A percentile compares a stretch with the other conserved stretches of the same genome.
These are phyloP conservation scores for Cisticola juncidis DNA, from an alignment of 2,113 vertebrate genomes.

Conservation along the genomic window DNA sequence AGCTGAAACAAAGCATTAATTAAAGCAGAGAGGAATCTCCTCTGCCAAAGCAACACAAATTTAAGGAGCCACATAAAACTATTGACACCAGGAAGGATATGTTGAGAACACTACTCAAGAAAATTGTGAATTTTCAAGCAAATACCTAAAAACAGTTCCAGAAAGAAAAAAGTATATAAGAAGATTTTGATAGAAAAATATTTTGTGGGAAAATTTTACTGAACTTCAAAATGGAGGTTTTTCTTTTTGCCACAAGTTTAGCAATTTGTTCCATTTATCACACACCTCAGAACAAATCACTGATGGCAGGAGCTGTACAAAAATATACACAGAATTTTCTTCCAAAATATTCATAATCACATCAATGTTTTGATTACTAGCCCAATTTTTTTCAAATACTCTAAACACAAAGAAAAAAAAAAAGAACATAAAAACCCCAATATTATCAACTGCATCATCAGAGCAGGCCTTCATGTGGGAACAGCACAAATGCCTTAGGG, in stretches of 20 bases:
- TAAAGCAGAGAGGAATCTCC: background rate
- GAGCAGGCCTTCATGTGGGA: background rate
- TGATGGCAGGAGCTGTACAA: background rate
- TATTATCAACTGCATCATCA: background rate
- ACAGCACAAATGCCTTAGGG: background rate
- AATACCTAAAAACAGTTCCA: background rate
- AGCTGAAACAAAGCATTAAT: background rate
- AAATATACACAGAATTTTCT: background rate
- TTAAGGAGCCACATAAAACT: background rate
- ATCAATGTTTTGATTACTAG: background rate
- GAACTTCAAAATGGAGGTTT: background rate
- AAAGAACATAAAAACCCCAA: background rate
- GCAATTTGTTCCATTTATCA: background rate
- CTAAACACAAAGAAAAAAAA: background rate
- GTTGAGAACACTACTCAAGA: background rate
- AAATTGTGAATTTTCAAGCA: background rate
- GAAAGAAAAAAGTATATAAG: background rate
- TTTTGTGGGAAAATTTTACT: background rate
- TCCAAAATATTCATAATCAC: background rate
- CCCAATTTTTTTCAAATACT: background rate
- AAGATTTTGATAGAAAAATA: background rate
- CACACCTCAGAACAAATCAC: background rate
- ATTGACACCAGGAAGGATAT: background rate
- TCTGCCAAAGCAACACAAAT: background rate
- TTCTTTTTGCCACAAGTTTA: background rate